Conservation (phyloP, 2,797 vertebrate genomes). For the Yasuhikotakia modesta region DNA sequence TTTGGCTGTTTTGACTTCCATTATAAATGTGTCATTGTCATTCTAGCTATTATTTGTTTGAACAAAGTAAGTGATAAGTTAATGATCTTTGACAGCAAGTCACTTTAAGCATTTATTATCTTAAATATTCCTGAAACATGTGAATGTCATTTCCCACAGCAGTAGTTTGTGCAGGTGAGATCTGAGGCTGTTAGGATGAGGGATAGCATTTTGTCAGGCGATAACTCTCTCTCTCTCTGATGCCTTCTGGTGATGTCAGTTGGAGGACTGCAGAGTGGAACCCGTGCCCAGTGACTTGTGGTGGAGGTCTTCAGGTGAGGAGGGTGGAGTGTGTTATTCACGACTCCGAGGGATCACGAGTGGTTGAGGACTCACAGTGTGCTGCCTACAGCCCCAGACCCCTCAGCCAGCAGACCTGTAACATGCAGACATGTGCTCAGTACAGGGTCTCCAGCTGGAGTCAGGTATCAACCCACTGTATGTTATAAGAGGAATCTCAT, state of each 20-base stretch:
- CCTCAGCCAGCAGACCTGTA: conserved; percentile 81
- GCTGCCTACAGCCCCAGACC: conserved; percentile 79
- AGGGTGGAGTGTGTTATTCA: conserved; percentile 84
- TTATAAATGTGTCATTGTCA: no score
- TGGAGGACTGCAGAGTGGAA: conserved; percentile 89
- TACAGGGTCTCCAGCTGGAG: conserved; percentile 83
- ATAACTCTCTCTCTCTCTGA: background rate
- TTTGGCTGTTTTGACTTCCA: no score
- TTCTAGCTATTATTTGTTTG: no score
- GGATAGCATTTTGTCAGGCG: background rate
- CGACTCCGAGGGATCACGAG: conserved; percentile 74
- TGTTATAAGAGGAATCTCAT: background rate
- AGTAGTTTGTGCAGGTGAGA: background rate
- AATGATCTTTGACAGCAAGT: no score
- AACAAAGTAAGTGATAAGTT: no score
- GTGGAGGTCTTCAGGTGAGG: conserved; percentile 87
- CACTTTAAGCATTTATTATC: background rate
- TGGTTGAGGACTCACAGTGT: conserved; percentile 80
- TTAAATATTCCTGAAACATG: background rate
- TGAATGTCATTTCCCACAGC: background rate
- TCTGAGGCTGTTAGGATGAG: conserved; percentile 9
- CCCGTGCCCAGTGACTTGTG: conserved; percentile 85
- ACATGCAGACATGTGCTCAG: conserved; percentile 78
- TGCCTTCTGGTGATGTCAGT: conserved; percentile 70
- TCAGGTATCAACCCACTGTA: conserved; percentile 68